Conservation (phyloP, 2,113 vertebrate species). For the Ptyas mucosa region DNA sequence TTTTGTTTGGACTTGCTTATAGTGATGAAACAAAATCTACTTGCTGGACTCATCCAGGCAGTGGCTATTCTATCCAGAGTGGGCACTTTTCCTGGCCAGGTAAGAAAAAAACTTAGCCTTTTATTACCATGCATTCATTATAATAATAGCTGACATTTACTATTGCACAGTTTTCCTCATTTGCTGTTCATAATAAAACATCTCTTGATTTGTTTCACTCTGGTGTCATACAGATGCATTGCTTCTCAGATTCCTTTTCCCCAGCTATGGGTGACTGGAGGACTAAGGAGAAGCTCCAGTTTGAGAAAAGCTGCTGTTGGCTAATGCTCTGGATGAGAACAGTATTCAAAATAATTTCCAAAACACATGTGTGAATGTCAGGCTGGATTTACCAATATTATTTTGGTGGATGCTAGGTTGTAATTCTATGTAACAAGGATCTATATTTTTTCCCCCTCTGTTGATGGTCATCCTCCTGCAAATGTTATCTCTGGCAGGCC, state of each 20-base stretch:
- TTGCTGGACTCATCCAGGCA: slow-evolving; percentile 70
- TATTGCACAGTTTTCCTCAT: background rate
- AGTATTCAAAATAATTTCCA: background rate
- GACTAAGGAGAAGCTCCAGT: background rate
- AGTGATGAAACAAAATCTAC: slow-evolving; percentile 74
- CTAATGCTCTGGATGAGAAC: background rate
- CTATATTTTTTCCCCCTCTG: background rate
- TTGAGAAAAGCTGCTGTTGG: background rate
- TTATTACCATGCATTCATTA: background rate
- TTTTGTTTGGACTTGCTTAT: background rate
- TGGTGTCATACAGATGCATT: background rate
- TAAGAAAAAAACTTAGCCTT: slow-evolving; percentile 35
- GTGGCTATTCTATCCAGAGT: slow-evolving; percentile 62
- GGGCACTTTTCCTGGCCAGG: slow-evolving; percentile 64
- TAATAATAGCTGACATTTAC: background rate
- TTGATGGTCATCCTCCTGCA: background rate
- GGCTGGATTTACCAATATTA: background rate
- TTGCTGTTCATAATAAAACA: background rate
- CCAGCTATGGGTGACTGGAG: background rate
- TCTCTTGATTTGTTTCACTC: background rate
- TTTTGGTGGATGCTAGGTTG: background rate
- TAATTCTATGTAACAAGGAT: background rate
- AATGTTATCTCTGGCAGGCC: background rate
- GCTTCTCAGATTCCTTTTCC: background rate
- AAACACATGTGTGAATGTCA: background rate